A percentile compares a stretch with the other conserved stretches of the same genome.
Conservation (phyloP, 2,888 invertebrate genomes). For the Macropis europaea region DNA sequence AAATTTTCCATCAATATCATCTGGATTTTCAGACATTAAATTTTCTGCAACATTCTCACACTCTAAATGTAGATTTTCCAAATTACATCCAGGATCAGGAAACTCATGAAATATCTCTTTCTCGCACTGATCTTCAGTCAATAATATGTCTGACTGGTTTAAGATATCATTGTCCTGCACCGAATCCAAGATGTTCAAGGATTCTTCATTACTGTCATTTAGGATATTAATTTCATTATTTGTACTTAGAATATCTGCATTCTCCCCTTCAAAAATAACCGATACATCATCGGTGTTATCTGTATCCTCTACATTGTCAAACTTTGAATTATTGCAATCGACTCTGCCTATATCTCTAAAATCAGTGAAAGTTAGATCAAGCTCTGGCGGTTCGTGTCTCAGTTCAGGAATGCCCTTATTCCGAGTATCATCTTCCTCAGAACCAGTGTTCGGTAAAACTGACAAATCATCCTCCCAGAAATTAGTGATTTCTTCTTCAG, state of each 20-base stretch:
- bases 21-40: background rate
- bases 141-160: background rate
- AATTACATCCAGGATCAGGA: slow-evolving; percentile 2
- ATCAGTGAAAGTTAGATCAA: slow-evolving; percentile 69
- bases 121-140: background rate
- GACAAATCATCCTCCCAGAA: slow-evolving; percentile 69
- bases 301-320: slow-evolving; percentile 4
- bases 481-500: slow-evolving; percentile 64
- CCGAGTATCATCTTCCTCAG: slow-evolving; percentile 10
- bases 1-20: background rate
- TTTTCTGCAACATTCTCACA: background rate
- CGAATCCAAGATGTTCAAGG: background rate
- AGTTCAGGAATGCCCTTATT: slow-evolving; percentile 64
- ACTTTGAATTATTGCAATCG: slow-evolving; percentile 60
- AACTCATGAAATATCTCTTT: background rate
- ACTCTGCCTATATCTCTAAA: slow-evolving; percentile 73
- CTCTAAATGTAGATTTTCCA: slow-evolving; percentile 14
- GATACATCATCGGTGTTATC: background rate
- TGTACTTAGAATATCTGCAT: slow-evolving; percentile 12
- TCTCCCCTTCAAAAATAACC: background rate
- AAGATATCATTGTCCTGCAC: background rate
- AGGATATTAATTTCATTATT: slow-evolving; percentile 21
- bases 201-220: slow-evolving; percentile 3
- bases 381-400: slow-evolving; percentile 70
- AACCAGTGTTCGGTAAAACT: background rate